These are phyloP conservation scores for Enteromius radiatus DNA, from an alignment of 2,797 vertebrate genomes.

Conservation along the genomic window DNA sequence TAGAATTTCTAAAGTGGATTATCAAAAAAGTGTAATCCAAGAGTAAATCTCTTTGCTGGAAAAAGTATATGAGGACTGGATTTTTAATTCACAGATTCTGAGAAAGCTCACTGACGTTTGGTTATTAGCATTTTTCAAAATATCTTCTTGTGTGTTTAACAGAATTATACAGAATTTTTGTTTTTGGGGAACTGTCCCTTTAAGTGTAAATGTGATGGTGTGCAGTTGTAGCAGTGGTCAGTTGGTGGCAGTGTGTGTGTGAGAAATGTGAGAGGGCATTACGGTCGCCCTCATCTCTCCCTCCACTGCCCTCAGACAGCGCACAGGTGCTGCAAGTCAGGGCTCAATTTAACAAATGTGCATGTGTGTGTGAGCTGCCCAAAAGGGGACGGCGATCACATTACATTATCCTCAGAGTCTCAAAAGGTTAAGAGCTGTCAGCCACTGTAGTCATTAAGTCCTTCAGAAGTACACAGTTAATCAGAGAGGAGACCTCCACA, in stretches of 20 bases:
- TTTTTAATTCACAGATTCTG: background rate
- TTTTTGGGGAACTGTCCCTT: background rate
- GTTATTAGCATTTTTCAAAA: background rate
- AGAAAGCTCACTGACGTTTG: background rate
- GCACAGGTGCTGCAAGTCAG: constrained; percentile 51
- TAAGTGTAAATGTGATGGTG: background rate
- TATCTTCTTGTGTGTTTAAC: background rate
- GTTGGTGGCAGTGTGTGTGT: constrained; percentile 28
- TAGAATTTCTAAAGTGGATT: background rate
- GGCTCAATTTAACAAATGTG: constrained; percentile 32
- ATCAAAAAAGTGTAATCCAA: background rate
- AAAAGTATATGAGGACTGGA: background rate
- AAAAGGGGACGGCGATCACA: constrained; percentile 69
- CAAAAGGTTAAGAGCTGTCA: constrained; percentile 80
- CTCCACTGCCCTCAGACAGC: constrained; percentile 36
- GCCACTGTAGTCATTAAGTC: constrained; percentile 77
- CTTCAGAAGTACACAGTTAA: constrained; percentile 76
- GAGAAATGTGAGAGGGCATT: constrained; percentile 32
- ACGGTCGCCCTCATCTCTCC: constrained; percentile 22
- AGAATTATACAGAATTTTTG: background rate
- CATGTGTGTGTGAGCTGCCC: constrained; percentile 25
- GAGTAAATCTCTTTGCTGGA: background rate
- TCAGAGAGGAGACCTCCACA: constrained; percentile 74
- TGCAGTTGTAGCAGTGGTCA: constrained; percentile 33
- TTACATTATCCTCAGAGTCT: constrained; percentile 75